Evolutionary conservation across 1,140 invertebrate genomes (phyloP), one percentile per base, ranked within the genome.

Genomic region (Zaprionus davidi): DNA sequence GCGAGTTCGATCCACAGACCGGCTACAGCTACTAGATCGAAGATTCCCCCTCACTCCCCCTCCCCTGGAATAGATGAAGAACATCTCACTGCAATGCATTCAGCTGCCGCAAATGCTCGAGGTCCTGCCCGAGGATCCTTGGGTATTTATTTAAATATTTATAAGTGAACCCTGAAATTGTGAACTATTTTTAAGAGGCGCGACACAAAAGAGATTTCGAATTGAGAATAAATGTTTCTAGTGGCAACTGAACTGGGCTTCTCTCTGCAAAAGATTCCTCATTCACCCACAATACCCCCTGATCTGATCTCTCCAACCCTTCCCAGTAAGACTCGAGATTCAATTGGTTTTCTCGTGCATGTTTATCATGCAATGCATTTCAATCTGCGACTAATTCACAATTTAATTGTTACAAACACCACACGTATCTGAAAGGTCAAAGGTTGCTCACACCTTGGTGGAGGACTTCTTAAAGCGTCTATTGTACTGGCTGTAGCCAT

Each of bases 351-450:
- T 90, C 80, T 28, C 58, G 41, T 51, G 86, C 90, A 92, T 92
- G 90, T 92, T 82, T 91, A 87, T 90, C 90, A 92, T 80, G 90
- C 85, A 71, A 92, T 80, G 90, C 85, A 71, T 64, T 88, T 91
- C 77, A 85, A 91, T 71, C 46, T 51, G 73, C 73, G 65, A 79
- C 85, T 88, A 90, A 90, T 28, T 74, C 46, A 55, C 46, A 31
- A 56, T 60, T 55, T 64, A 71, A 66, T 53, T 55, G 17, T 49
- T 51, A 71, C 38, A 31, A 24, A 24, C 46, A 41, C 56, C n/a
- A 46, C 20, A 17, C 22, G 53, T 44, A 58, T 44, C 13, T 28
- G 26, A 17, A 34, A 57, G n/a, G n/a, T 34, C 46, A 41, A 13
- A 1, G 26, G 7, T 44, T 59, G 71, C 7, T 90, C 38, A 71